Evolutionary conservation across 2,113 vertebrate species (phyloP).

Genomic region (Euleptes europaea): DNA sequence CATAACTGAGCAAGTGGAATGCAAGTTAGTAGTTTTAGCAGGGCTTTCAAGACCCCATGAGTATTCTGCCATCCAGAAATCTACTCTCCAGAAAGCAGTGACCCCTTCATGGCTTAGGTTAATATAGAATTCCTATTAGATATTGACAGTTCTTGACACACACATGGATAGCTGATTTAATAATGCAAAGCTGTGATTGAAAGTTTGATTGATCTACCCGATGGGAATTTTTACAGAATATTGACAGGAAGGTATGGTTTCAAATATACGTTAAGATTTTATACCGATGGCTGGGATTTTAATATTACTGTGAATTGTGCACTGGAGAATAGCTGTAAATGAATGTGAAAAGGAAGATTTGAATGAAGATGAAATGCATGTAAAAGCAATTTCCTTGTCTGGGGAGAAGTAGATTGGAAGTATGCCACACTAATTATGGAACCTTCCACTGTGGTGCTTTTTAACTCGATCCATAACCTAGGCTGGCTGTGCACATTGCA

Average conservation of each 20-base stretch:
- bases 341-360: not conserved
- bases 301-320: constrained; percentile 17
- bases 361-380: not conserved
- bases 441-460: not conserved
- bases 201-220: not conserved
- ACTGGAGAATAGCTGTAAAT: constrained; percentile 5
- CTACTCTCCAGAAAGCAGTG: not conserved
- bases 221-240: not conserved
- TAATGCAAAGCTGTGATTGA: not conserved
- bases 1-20: not conserved
- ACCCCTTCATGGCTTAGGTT: not conserved
- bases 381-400: constrained; percentile 8
- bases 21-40: not conserved
- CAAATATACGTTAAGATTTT: not conserved
- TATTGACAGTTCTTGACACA: not conserved
- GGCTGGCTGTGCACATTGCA: not conserved
- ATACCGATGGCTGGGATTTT: not conserved
- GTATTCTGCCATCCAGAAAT: not conserved
- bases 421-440: constrained; percentile 1
- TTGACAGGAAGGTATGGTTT: constrained; percentile 1
- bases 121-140: not conserved
- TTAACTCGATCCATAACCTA: not conserved
- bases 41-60: not conserved
- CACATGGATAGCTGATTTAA: not conserved
- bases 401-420: not conserved